Evolutionary conservation across 2,113 vertebrate species (phyloP).

Genomic region (Rhabdomys dilectus): DNA sequence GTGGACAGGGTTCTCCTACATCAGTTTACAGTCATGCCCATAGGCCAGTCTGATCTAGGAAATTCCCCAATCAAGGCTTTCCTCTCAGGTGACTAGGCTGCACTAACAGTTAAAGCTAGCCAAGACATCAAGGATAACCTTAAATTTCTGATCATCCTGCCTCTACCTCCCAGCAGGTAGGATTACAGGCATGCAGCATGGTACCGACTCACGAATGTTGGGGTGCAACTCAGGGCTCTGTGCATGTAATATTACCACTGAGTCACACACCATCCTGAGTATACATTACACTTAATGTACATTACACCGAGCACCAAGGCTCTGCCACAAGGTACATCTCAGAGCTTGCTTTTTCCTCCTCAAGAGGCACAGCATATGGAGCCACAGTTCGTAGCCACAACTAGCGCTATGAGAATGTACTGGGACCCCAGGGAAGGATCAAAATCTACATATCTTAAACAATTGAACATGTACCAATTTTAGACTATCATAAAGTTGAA

Average conservation of each 20-base stretch:
- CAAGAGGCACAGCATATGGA: not conserved
- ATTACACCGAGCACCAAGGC: no score
- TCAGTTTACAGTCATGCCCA: not conserved
- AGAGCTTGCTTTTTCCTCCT: no score
- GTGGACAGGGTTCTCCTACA: not conserved
- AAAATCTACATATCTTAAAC: not conserved
- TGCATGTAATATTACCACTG: not conserved
- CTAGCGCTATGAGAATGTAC: not conserved
- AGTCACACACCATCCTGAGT: not conserved
- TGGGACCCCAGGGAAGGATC: not conserved
- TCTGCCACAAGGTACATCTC: not conserved
- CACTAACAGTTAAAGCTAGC: not conserved
- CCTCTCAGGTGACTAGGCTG: not conserved
- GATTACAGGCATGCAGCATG: not conserved
- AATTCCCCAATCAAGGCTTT: not conserved
- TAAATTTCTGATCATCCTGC: not conserved
- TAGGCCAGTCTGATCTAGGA: not conserved
- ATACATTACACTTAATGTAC: not conserved
- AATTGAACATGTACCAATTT: not conserved
- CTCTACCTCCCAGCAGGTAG: not conserved
- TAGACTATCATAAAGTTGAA: no score
- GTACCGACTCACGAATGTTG: no score
- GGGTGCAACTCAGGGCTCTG: not conserved
- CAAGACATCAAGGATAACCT: not conserved
- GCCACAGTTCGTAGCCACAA: no score